Evolutionary conservation across 2,113 vertebrate genomes (phyloP).

Genomic region (Catharus bicknelli): DNA sequence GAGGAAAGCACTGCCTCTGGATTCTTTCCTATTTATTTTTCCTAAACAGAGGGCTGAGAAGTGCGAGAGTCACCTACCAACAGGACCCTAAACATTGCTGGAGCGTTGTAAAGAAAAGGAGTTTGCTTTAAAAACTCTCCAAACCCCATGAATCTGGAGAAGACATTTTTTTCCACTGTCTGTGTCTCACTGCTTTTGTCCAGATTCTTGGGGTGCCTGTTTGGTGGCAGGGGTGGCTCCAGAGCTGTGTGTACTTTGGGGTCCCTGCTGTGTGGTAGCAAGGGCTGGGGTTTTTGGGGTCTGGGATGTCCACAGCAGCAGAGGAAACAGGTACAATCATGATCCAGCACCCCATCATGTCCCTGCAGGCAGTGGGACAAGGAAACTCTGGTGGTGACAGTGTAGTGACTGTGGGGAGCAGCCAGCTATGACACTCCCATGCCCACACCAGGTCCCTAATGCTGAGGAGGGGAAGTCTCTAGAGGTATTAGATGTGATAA

Average conservation of each 20-base stretch:
- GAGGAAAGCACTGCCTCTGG: slow-evolving; percentile 40
- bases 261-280: not conserved
- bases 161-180: not conserved
- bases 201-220: accelerated
- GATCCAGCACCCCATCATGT: accelerated
- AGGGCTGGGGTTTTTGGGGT: not conserved
- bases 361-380: not conserved
- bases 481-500: not conserved
- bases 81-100: not conserved
- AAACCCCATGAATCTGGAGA: not conserved
- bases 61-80: not conserved
- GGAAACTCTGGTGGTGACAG: not conserved
- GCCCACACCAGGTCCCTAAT: not conserved
- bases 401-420: accelerated
- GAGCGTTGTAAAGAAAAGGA: not conserved
- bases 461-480: accelerated
- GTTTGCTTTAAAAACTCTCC: not conserved
- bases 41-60: slow-evolving; percentile 54
- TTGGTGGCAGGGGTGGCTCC: not conserved
- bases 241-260: not conserved
- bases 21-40: slow-evolving; percentile 67
- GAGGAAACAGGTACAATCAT: accelerated
- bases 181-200: not conserved
- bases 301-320: accelerated
- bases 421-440: not conserved